Conservation (phyloP, 2,888 invertebrate genomes). For the Tenthredo livida region DNA sequence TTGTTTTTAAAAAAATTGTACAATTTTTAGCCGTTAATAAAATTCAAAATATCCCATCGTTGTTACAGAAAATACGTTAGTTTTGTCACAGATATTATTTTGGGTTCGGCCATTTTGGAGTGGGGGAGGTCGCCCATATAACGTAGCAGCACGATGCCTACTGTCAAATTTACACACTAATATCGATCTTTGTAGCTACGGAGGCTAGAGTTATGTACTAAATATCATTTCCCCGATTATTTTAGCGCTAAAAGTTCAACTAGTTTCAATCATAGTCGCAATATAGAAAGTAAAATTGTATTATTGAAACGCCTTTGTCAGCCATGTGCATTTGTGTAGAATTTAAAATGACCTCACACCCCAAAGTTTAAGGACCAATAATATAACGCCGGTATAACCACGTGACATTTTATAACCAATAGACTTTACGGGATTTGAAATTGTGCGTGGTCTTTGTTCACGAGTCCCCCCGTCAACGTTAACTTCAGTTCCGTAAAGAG, state of each 20-base stretch:
- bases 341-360: constrained; percentile 69
- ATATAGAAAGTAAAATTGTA: neutral
- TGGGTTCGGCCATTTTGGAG: constrained; percentile 71
- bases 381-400: constrained; percentile 75
- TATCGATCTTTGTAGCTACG: neutral
- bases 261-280: neutral
- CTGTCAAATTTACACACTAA: constrained; percentile 41
- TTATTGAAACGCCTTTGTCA: constrained; percentile 58
- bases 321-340: constrained; percentile 66
- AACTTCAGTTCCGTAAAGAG: constrained; percentile 76
- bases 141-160: neutral
- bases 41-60: constrained; percentile 58
- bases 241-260: neutral
- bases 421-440: constrained; percentile 79
- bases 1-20: neutral
- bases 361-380: constrained; percentile 77
- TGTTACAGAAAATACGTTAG: constrained; percentile 9
- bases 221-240: neutral
- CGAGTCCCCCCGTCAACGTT: constrained; percentile 74
- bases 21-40: constrained; percentile 30
- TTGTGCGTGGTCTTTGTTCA: constrained; percentile 78
- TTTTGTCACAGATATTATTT: constrained; percentile 32
- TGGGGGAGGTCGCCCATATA: constrained; percentile 62
- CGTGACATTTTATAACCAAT: constrained; percentile 81
- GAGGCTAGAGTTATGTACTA: neutral